Evolutionary conservation across 1,140 invertebrate genomes (phyloP), one percentile per base, ranked within the genome.

Genomic region (Arctopsyche grandis): DNA sequence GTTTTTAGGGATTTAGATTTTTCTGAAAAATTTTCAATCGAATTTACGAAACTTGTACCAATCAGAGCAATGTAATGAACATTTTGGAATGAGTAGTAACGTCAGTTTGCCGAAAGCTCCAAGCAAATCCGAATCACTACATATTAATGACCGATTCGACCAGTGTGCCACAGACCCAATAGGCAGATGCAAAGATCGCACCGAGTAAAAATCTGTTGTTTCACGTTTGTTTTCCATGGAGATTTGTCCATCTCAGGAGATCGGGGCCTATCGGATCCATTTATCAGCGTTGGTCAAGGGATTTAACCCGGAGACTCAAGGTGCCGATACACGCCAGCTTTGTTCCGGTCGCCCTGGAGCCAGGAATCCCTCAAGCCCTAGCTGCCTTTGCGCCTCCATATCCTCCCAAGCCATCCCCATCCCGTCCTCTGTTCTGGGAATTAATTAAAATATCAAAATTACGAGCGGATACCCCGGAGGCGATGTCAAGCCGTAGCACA

Each of bases 251-350:
- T 74, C 71, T 21, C 22, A 12, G 16, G 48, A 52, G 16, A n/a
- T n/a, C n/a, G 10, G 48, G 66, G 77, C 66, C 78, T 79, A 79
- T 79, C 78, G 52, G 71, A 74, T 69, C 78, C 78, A 79, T 79
- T 79, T 79, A 79, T 79, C 78, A 79, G 78, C 52, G 52, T 79
- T 74, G 69, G 78, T 56, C 56, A 29, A 52, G 71, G 78, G 78
- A 79, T 79, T 78, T 79, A 79, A 16, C 63, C 63, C 5, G 38
- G 44, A 19, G 69, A 26, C 69, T 66, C 26, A n/a, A 38, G 19
- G 43, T 74, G 78, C 70, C 70, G 73, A 79, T 79, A 74, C 21
- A 24, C 14, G 26, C 46, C 19, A 70, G 52, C 69, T 79, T 74
- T 74, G 69, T 74, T 77, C 38, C 43, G 16, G 38, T 14, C 44